Conservation (phyloP, 2,113 vertebrate genomes). For the Micronisus gabar region DNA sequence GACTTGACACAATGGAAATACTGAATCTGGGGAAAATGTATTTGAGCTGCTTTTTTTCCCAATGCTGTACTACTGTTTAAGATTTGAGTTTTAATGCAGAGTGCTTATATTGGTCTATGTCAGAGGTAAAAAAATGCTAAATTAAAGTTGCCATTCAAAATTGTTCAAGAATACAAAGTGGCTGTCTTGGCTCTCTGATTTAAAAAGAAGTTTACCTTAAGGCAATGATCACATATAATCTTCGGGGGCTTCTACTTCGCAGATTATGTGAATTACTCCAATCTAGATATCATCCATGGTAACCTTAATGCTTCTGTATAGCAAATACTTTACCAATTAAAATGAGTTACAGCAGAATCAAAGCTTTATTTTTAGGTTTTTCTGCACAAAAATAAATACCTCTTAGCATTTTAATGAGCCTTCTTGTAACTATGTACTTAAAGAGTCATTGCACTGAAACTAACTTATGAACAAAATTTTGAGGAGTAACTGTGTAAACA, state of each 20-base stretch:
- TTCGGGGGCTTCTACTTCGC: constrained; percentile 24
- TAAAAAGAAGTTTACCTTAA: constrained; percentile 54
- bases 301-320: constrained; percentile 45
- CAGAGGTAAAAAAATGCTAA: constrained; percentile 68
- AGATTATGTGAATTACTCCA: background rate
- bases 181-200: constrained; percentile 64
- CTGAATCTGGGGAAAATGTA: constrained; percentile 69
- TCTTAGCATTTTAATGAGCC: constrained; percentile 77
- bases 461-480: constrained; percentile 59
- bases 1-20: constrained; percentile 70
- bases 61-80: constrained; percentile 80
- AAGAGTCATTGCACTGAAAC: constrained; percentile 75
- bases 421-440: constrained; percentile 67
- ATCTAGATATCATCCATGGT: background rate
- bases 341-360: background rate
- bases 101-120: constrained; percentile 72
- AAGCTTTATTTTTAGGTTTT: constrained; percentile 70
- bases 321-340: background rate
- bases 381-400: constrained; percentile 74
- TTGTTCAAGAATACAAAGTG: constrained; percentile 53
- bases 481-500: constrained; percentile 50
- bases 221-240: constrained; percentile 39
- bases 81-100: constrained; percentile 78
- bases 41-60: constrained; percentile 75
- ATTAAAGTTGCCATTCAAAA: constrained; percentile 59